A percentile compares a stretch with the other conserved stretches of the same genome.
Evolutionary conservation across 2,888 invertebrate genomes (phyloP).

Genomic region (Trissoscelio sp.): DNA sequence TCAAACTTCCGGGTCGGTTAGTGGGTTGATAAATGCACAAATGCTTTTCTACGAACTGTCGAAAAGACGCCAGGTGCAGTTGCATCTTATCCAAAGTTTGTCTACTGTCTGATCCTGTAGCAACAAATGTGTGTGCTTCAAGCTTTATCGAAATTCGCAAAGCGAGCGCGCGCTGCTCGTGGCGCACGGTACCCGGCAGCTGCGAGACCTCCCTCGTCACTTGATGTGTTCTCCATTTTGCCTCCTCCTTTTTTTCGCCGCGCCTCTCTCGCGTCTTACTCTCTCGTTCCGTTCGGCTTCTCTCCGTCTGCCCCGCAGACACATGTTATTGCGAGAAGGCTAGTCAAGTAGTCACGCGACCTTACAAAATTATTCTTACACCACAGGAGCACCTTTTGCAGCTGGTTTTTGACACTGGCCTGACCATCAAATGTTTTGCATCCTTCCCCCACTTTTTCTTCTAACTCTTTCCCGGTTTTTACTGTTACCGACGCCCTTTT

Average conservation of each 20-base stretch:
- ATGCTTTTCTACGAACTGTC: conserved; percentile 64
- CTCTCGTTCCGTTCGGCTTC: conserved; percentile 7
- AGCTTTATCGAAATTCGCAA: conserved; percentile 70
- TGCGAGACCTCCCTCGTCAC: conserved; percentile 69
- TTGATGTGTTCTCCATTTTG: conserved; percentile 60
- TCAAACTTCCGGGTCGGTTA: conserved; percentile 46
- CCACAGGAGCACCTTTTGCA: conserved; percentile 67
- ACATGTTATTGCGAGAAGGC: conserved; percentile 61
- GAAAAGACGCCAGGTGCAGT: conserved; percentile 66
- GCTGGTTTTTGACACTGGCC: conserved; percentile 64
- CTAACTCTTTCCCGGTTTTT: conserved; percentile 39
- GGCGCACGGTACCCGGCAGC: conserved; percentile 65
- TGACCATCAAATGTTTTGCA: too few species aligned
- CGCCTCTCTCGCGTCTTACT: conserved; percentile 21
- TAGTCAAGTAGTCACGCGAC: conserved; percentile 70
- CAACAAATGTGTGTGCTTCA: conserved; percentile 43
- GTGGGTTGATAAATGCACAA: conserved; percentile 33
- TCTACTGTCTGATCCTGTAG: conserved; percentile 59
- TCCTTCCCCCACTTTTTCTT: conserved; percentile 23
- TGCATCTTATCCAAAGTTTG: conserved; percentile 67
- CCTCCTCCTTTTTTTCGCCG: conserved; percentile 28
- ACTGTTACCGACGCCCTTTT: not conserved
- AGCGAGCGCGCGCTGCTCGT: conserved; percentile 48
- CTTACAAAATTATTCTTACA: conserved; percentile 66
- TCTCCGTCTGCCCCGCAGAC: conserved; percentile 26